Evolutionary conservation across 2,113 vertebrate species (phyloP), one percentile per base, ranked within the genome.

Genomic region (Theristicus caerulescens): DNA sequence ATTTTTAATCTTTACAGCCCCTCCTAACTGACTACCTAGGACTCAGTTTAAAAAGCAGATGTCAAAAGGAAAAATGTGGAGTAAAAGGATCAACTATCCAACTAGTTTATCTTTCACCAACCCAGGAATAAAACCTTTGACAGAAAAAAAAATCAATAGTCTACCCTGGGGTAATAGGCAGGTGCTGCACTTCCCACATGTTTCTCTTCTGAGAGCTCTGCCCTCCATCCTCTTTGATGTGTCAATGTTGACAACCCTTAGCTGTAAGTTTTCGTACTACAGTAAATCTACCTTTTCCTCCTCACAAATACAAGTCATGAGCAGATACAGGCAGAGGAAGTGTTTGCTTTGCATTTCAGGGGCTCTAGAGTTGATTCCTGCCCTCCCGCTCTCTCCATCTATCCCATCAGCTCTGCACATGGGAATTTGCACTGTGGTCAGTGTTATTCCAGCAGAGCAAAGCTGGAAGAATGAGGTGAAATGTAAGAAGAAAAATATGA

Each of bases 151-250:
- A 55, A n/a, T 77, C 13, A 34, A n/a, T 29, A 36, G 24, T n/a
- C 13, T 67, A 31, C 66, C 26, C 13, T 57, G n/a, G 5, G 77
- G 18, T 58, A 65, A 40, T 29, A 52, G 52, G 58, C 49, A 85
- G 64, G 42, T 0, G 0, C n/a, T 90, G 62, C 20, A 26, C 31
- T 47, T 83, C n/a, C 57, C 4, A 1, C 11, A 5, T 13, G 15
- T 52, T 88, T 85, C 59, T 92, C 29, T 84, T 81, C 71, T 59
- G 72, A 93, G 40, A 77, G 42, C 62, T 88, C 42, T 91, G 58
- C 34, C 15, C 31, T 90, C 29, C 2, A 2, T 83, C 67, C 46
- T 80, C 10, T 92, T 49, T 82, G 74, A 62, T 12, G 6, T 64
- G 36, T n/a, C 58, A 58, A 2, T 16, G 19, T 42, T 65, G 79